These are phyloP conservation scores for Oreocharis arfaki DNA, from an alignment of 2,113 vertebrate genomes.

Conservation along the genomic window DNA sequence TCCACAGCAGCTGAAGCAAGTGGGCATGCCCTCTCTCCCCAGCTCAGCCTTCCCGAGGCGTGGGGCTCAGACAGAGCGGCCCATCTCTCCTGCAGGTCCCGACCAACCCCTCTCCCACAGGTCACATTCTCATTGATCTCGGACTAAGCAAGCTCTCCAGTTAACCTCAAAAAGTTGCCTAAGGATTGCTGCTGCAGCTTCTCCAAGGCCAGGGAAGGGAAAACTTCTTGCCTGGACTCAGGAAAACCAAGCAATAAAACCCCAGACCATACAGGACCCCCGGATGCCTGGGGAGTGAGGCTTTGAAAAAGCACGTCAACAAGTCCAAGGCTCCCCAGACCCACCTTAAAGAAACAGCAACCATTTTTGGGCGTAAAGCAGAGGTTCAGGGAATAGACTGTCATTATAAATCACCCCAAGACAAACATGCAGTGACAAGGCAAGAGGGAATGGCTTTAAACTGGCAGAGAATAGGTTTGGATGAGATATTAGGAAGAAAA, in stretches of 20 bases:
- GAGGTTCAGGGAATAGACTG: not conserved
- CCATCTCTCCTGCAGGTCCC: rapidly evolving
- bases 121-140: rapidly evolving
- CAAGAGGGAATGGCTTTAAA: not conserved
- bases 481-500: not conserved
- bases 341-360: not conserved
- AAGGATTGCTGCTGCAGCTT: not conserved
- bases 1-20: not conserved
- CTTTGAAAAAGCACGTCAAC: not conserved
- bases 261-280: not conserved
- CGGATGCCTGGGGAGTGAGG: too few relatives aligned
- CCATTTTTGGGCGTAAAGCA: not conserved
- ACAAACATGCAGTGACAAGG: not conserved
- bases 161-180: rapidly evolving
- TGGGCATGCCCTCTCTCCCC: rapidly evolving
- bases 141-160: not conserved
- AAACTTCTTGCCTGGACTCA: not conserved
- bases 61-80: rapidly evolving
- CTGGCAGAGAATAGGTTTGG: not conserved
- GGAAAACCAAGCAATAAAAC: not conserved
- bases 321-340: not conserved
- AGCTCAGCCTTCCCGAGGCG: rapidly evolving
- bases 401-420: not conserved
- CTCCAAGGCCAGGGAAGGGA: not conserved
- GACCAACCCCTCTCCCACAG: not conserved